Conservation (phyloP, 1,140 invertebrate species). For the Lethrus apterus region DNA sequence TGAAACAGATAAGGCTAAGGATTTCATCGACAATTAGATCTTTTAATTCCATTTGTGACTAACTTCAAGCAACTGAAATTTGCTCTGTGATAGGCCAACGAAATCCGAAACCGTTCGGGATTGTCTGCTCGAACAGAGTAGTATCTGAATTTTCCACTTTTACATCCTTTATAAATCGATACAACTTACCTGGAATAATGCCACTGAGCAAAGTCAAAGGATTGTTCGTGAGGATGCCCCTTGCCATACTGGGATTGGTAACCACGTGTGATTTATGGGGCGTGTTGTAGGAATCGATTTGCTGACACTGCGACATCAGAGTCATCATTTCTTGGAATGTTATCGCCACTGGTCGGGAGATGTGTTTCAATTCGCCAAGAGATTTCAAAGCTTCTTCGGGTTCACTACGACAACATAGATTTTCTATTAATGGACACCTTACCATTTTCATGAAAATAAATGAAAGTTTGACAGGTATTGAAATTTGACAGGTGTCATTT, state of each 20-base stretch:
- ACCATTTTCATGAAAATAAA: too few species aligned
- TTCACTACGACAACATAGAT: slow-evolving; percentile 55
- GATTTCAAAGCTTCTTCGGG: slow-evolving; percentile 54
- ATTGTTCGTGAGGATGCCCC: slow-evolving; percentile 48
- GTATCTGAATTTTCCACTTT: not conserved
- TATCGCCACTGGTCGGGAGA: slow-evolving; percentile 53
- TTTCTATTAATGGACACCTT: too few species aligned
- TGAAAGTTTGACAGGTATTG: too few species aligned
- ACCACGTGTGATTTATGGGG: not conserved
- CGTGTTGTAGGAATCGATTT: slow-evolving; percentile 38
- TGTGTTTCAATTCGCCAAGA: slow-evolving; percentile 49
- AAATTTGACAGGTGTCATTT: too few species aligned
- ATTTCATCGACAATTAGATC: too few species aligned
- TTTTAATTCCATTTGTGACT: too few species aligned
- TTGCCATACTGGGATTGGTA: slow-evolving; percentile 34
- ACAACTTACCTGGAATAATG: slow-evolving; percentile 64
- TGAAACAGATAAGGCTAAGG: too few species aligned
- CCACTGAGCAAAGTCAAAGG: slow-evolving; percentile 63
- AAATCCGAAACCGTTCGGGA: too few species aligned
- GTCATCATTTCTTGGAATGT: slow-evolving; percentile 63
- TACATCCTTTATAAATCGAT: too few species aligned
- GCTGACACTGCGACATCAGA: slow-evolving; percentile 67
- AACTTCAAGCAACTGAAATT: too few species aligned
- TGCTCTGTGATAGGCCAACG: too few species aligned
- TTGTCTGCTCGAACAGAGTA: too few species aligned